Evolutionary conservation across 2,888 invertebrate species (phyloP).

Genomic region (Agriopis aurantiaria): DNA sequence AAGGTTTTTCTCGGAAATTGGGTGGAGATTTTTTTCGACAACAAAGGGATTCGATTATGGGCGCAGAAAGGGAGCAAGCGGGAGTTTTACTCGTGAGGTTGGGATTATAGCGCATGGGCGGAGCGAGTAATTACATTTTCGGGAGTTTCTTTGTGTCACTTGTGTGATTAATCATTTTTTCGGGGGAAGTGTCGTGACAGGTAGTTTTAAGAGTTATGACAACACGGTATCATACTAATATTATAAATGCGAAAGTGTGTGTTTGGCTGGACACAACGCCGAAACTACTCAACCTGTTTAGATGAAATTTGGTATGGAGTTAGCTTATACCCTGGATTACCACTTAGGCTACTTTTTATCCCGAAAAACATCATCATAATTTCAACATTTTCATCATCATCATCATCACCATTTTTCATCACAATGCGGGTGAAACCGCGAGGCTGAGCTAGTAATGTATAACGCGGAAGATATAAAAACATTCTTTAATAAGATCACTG

Average conservation of each 20-base stretch:
- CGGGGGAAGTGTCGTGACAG: background rate
- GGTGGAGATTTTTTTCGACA: slow-evolving; percentile 58
- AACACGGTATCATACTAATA: background rate
- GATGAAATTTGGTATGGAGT: too few species aligned
- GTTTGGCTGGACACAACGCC: too few species aligned
- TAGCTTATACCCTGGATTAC: too few species aligned
- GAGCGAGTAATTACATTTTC: slow-evolving; percentile 29
- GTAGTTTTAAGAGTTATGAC: background rate
- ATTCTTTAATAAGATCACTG: background rate
- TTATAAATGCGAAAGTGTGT: too few species aligned
- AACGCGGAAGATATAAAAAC: background rate
- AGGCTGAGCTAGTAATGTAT: too few species aligned
- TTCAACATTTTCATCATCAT: too few species aligned
- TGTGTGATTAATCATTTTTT: slow-evolving; percentile 16
- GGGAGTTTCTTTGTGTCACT: slow-evolving; percentile 12
- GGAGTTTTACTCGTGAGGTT: slow-evolving; percentile 42
- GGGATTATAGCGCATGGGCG: slow-evolving; percentile 28
- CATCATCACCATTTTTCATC: too few species aligned
- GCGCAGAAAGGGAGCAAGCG: slow-evolving; percentile 50
- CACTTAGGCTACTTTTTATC: too few species aligned
- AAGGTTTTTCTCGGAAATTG: slow-evolving; percentile 58
- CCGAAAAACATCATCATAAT: too few species aligned
- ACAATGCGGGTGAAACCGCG: too few species aligned
- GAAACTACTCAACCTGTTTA: too few species aligned
- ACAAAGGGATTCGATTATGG: slow-evolving; percentile 66